These are phyloP conservation scores for Mellivora capensis DNA, from an alignment of 2,113 vertebrate genomes.

Conservation along the genomic window DNA sequence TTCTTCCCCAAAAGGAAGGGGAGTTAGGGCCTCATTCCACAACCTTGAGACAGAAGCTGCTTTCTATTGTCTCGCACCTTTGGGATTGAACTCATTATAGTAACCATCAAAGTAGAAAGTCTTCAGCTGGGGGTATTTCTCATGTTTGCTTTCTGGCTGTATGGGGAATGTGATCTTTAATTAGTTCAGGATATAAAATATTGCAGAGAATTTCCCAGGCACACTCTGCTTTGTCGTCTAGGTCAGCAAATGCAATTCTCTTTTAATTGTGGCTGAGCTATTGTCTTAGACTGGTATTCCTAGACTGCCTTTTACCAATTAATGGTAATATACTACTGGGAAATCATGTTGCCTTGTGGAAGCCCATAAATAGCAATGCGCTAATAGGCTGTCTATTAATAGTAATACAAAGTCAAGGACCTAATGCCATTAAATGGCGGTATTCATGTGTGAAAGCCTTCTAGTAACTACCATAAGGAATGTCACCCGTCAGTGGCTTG, in stretches of 20 bases:
- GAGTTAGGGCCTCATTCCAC: constrained; percentile 67
- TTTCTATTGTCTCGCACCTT: constrained; percentile 76
- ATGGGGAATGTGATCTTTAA: constrained; percentile 81
- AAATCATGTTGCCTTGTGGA: constrained; percentile 63
- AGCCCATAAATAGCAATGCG: constrained; percentile 59
- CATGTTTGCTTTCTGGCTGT: constrained; percentile 75
- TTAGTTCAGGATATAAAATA: constrained; percentile 82
- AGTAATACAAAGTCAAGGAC: constrained; percentile 21
- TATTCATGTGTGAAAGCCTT: constrained; percentile 48
- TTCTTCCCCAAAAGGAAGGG: constrained; percentile 77
- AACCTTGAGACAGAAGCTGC: constrained; percentile 56
- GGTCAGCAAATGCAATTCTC: constrained; percentile 77
- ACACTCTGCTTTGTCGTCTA: constrained; percentile 69
- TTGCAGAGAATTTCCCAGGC: constrained; percentile 73
- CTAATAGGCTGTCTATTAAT: constrained; percentile 66
- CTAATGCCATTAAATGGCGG: constrained; percentile 40
- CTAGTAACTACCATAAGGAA: constrained; percentile 27
- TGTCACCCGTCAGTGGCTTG: not conserved
- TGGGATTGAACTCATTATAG: constrained; percentile 81
- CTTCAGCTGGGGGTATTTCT: constrained; percentile 71
- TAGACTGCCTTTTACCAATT: constrained; percentile 61
- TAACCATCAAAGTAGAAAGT: constrained; percentile 80
- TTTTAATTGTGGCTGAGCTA: constrained; percentile 76
- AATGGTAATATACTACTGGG: constrained; percentile 69
- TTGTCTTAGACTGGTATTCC: constrained; percentile 66